Base-by-base conservation (phyloP, 1,140 invertebrate species). In the Drosophila willistoni region DNA sequence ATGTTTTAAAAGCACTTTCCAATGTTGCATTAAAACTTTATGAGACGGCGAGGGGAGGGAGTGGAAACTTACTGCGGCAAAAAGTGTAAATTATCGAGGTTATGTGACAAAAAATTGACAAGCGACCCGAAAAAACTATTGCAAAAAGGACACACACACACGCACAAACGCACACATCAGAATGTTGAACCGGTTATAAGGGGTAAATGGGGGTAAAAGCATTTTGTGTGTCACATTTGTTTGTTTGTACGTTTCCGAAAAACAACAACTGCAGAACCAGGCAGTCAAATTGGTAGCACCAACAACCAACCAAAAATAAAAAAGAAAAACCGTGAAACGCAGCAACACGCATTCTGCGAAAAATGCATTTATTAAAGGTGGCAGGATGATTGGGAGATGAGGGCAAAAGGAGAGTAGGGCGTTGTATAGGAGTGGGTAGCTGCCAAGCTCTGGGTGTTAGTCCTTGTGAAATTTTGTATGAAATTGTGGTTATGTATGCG, bases 301-400 rank as follows among this genome's bases (percentile, higher is more conserved):
- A 19, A 33, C 36, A 29, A 29, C 0, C 29, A 29, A 29, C 56
- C 64, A 63, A 62, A 64, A 51, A 69, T 34, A 63, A 73, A 76
- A 61, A 73, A 69, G 75, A 64, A 36, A 59, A 76, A 19, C 51
- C 14, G 51, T 51, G 64, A 55, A 77, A 77, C 84, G 83, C 84
- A 80, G 83, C 84, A 80, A 80, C 83, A 87, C 83, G 83, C 83
- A 80, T 87, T 79, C 80, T 79, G 68, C 65, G 63, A 77, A 89
- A 86, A 80, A 87, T 80, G 84, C 84, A 89, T 84, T 84, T 77
- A 80, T 77, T 69, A 47, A 64, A 51, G 33, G 25, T 19, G 14
- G 39, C 5, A 51, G 9, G 54, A 64, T 41, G 44, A 54, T 14
- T 13, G 33, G 33, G 39, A 6, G 29, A 29, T 29, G 29, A 7